Evolutionary conservation across 2,113 vertebrate species (phyloP).

Genomic region (Microcebus jonahi): DNA sequence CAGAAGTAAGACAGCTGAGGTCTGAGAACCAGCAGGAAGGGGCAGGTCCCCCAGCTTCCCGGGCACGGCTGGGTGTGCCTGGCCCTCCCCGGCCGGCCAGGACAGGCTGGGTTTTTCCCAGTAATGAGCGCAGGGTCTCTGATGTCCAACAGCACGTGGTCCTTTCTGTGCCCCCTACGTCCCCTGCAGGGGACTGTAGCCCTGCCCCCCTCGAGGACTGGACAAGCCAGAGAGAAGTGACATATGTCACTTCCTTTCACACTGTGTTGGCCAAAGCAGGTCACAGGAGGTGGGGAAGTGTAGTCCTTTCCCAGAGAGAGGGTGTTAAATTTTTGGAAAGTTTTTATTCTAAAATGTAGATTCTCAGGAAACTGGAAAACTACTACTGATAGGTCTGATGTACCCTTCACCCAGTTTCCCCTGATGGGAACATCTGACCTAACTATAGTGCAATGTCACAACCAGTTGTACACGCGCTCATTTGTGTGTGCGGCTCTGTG

Average conservation of each 20-base stretch:
- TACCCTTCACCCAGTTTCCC: neutral
- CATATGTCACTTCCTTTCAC: neutral
- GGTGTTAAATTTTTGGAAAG: neutral
- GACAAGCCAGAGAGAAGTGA: neutral
- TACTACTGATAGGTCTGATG: neutral
- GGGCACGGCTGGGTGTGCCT: fast-evolving
- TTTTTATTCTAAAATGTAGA: neutral
- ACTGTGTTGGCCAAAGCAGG: neutral
- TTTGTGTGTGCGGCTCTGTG: too few relatives aligned
- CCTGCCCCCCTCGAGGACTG: neutral
- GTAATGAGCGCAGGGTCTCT: neutral
- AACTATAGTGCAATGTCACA: neutral
- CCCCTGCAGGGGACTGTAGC: neutral
- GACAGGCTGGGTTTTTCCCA: neutral
- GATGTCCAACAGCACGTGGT: neutral
- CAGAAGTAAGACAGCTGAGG: neutral
- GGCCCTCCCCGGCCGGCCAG: neutral
- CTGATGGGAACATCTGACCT: too few relatives aligned
- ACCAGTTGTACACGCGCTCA: too few relatives aligned
- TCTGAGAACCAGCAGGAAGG: neutral
- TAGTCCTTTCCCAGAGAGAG: neutral
- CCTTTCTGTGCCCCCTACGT: fast-evolving
- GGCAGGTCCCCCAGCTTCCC: neutral
- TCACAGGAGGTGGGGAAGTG: neutral
- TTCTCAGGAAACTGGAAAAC: neutral